A percentile compares a stretch with the other conserved stretches of the same genome.
phyloP scores from a whole-genome alignment of 2,113 vertebrate species.

The Amphiprion percula region DNA sequence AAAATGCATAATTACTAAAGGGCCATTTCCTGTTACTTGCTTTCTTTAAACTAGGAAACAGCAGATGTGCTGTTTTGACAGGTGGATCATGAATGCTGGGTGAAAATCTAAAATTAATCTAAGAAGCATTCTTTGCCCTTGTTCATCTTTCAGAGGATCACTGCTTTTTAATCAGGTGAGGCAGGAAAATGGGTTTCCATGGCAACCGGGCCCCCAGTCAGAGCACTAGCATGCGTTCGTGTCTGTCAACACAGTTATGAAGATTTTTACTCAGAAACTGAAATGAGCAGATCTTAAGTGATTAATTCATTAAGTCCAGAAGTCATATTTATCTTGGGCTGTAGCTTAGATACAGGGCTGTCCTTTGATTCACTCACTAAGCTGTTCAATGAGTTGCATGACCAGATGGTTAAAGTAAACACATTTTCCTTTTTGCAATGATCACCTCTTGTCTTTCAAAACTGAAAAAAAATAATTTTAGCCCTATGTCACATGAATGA shows the following conservation, averaged over 20 bases:
- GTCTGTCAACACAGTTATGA: slow-evolving; percentile 58
- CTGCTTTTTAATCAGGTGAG: slow-evolving; percentile 55
- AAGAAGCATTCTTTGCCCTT: background rate
- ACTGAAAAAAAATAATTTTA: slow-evolving; percentile 4
- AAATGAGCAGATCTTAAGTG: slow-evolving; percentile 10
- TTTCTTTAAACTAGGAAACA: background rate
- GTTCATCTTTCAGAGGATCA: slow-evolving; percentile 13
- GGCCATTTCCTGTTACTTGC: background rate
- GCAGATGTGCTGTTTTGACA: background rate
- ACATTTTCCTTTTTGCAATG: slow-evolving; percentile 8
- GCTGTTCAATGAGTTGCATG: background rate
- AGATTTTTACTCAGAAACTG: background rate
- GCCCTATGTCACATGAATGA: slow-evolving; percentile 31
- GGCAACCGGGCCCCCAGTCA: slow-evolving; percentile 67
- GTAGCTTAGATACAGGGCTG: background rate
- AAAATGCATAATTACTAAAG: too few species aligned
- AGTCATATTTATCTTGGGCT: background rate
- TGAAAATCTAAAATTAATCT: slow-evolving; percentile 19
- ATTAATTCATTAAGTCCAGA: slow-evolving; percentile 15
- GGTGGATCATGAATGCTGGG: background rate
- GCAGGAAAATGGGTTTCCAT: slow-evolving; percentile 75
- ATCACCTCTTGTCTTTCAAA: slow-evolving; percentile 22
- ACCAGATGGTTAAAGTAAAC: slow-evolving; percentile 5
- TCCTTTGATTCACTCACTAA: background rate
- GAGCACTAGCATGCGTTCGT: slow-evolving; percentile 27